Evolutionary conservation across 2,113 vertebrate species (phyloP).

Genomic region (Callaeas wilsoni): DNA sequence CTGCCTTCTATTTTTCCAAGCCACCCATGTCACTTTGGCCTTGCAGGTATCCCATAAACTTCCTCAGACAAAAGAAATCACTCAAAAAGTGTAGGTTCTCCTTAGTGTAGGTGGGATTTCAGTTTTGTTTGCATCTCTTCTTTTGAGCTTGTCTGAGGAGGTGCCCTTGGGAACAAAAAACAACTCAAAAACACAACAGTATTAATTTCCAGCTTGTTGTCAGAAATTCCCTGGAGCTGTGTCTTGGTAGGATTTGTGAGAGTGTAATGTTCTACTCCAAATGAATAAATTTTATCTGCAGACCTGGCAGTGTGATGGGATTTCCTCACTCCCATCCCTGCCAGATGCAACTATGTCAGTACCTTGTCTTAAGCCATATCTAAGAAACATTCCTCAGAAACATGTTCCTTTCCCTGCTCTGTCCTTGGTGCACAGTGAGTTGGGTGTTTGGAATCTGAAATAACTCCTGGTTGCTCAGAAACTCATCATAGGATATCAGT

Average conservation of each 20-base stretch:
- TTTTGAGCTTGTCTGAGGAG: neutral
- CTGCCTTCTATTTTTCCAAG: neutral
- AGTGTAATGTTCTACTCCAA: neutral
- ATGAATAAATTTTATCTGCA: neutral
- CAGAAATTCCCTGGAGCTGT: neutral
- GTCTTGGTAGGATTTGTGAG: neutral
- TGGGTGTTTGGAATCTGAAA: neutral
- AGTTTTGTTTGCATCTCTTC: neutral
- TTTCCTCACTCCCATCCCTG: neutral
- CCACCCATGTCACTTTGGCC: neutral
- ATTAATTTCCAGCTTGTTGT: neutral
- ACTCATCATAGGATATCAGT: neutral
- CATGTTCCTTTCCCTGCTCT: neutral
- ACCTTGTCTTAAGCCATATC: neutral
- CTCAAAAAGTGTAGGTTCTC: neutral
- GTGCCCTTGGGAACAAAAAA: neutral
- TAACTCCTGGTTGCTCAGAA: neutral
- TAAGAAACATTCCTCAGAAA: neutral
- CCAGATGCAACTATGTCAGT: rapidly evolving
- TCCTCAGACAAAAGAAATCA: neutral
- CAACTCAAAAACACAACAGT: neutral
- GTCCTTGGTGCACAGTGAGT: neutral
- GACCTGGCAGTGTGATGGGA: neutral
- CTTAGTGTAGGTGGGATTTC: neutral
- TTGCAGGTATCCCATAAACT: neutral